These are phyloP conservation scores for Atta colombica DNA, from an alignment of 1,140 invertebrate species.

Conservation along the genomic window DNA sequence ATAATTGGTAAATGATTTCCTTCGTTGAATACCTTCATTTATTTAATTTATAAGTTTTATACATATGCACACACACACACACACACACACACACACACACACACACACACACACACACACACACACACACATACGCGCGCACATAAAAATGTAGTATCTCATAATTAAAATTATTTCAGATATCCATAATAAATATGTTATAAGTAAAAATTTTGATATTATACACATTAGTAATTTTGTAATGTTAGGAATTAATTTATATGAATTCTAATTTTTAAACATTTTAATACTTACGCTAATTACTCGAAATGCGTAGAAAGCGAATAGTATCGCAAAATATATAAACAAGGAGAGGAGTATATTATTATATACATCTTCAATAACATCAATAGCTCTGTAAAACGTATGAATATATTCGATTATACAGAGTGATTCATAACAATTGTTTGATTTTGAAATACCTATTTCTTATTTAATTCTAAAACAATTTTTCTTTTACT, in stretches of 20 bases:
- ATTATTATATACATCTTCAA: conserved; percentile 46
- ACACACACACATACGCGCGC: no score
- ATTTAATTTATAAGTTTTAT: neutral
- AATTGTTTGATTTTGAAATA: no score
- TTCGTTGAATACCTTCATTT: conserved; percentile 4
- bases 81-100: no score
- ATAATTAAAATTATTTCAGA: neutral
- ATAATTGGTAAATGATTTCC: neutral
- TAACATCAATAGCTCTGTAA: conserved; percentile 29
- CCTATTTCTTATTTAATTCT: no score
- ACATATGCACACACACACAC: no score
- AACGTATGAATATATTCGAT: neutral
- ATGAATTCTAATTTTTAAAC: neutral
- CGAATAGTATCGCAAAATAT: conserved; percentile 30
- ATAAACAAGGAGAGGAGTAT: conserved; percentile 28
- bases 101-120: no score
- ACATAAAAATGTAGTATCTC: neutral
- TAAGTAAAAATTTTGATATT: neutral
- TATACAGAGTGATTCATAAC: no score
- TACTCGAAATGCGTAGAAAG: conserved; percentile 12
- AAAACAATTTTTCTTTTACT: no score
- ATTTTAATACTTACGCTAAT: conserved; percentile 28
- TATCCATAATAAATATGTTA: neutral
- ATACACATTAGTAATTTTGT: neutral
- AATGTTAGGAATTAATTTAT: neutral